phyloP scores from a whole-genome alignment of 2,113 vertebrate species.

The Gnathonemus echidnorhynchus region DNA sequence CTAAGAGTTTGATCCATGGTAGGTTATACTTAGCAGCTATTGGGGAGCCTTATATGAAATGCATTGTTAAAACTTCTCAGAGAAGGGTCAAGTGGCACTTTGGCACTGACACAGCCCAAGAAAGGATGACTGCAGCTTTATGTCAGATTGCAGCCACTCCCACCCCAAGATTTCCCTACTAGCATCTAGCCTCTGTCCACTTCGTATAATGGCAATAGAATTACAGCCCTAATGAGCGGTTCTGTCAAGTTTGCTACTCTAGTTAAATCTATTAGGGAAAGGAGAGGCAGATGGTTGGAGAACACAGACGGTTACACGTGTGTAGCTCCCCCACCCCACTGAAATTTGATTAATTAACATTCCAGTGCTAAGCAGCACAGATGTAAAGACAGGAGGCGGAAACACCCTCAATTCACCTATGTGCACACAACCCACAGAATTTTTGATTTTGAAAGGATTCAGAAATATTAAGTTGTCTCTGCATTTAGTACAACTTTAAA shows the following conservation, averaged over 20 bases:
- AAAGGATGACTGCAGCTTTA: neutral
- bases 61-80: neutral
- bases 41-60: neutral
- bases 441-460: neutral
- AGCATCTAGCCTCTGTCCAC: neutral
- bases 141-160: neutral
- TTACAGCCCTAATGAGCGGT: slow-evolving; percentile 31
- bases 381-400: slow-evolving; percentile 13
- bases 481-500: neutral
- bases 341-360: slow-evolving; percentile 18
- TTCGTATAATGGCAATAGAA: slow-evolving; percentile 27
- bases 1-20: neutral
- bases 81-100: neutral
- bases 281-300: slow-evolving; percentile 45
- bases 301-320: slow-evolving; percentile 28
- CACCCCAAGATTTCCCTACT: neutral
- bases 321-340: slow-evolving; percentile 11
- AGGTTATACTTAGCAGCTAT: neutral
- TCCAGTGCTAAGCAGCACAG: slow-evolving; percentile 20
- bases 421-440: neutral
- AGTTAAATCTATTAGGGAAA: slow-evolving; percentile 40
- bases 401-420: neutral
- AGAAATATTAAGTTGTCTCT: neutral
- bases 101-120: neutral
- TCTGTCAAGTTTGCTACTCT: slow-evolving; percentile 45